Evolutionary conservation across 2,888 invertebrate species (phyloP).

Genomic region (Tenthredo livida): DNA sequence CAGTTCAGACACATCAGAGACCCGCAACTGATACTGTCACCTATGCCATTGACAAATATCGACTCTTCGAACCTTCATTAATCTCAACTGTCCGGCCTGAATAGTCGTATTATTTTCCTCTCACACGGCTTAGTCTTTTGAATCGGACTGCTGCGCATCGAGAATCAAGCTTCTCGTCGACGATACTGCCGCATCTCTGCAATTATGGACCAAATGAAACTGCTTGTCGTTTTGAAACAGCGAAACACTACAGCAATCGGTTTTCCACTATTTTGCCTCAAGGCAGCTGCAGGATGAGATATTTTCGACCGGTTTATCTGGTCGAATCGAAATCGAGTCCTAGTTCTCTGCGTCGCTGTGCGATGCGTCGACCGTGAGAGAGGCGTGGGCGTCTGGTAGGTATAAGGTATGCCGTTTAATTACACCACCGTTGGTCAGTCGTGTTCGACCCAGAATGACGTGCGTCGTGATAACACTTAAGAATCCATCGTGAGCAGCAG

Average conservation of each 20-base stretch:
- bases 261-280: background rate
- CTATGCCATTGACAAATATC: conserved; percentile 38
- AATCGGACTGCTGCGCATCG: background rate
- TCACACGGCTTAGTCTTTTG: background rate
- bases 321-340: background rate
- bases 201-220: background rate
- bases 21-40: background rate
- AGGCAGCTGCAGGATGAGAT: conserved; percentile 5
- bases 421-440: conserved; percentile 36
- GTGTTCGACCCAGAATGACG: conserved; percentile 49
- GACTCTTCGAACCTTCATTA: background rate
- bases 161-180: background rate
- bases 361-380: conserved; percentile 53
- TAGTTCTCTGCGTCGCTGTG: conserved; percentile 17
- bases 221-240: background rate
- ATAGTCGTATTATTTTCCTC: background rate
- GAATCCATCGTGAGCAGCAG: conserved; percentile 24
- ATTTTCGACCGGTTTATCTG: conserved; percentile 23
- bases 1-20: background rate
- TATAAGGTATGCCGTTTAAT: conserved; percentile 48
- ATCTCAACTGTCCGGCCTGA: conserved; percentile 11
- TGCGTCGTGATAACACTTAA: conserved; percentile 37
- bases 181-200: background rate
- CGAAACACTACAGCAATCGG: background rate
- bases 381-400: conserved; percentile 54